phyloP scores from a whole-genome alignment of 2,113 vertebrate species.

The Protobothrops flavoviridis region DNA sequence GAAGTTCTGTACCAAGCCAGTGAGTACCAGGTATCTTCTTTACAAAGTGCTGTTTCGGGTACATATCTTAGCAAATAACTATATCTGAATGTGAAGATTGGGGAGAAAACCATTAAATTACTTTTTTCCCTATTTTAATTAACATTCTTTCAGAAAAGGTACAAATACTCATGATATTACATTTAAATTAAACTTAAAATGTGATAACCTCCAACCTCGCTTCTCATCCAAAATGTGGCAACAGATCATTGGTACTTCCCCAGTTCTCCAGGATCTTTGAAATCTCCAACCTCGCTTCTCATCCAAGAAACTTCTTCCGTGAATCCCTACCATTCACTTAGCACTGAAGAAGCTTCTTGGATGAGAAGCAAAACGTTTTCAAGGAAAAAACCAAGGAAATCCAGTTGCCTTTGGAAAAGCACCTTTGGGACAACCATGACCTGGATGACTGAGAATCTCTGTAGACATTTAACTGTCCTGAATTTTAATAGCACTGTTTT shows the following conservation, averaged over 20 bases:
- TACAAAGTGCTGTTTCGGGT: conserved; percentile 67
- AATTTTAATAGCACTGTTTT: not conserved
- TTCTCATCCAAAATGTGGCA: not conserved
- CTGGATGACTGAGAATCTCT: not conserved
- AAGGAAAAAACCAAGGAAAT: not conserved
- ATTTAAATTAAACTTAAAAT: not conserved
- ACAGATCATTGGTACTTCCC: not conserved
- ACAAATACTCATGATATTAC: not conserved
- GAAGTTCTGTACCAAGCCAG: conserved; percentile 81
- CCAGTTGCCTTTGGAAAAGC: not conserved
- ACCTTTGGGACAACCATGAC: not conserved
- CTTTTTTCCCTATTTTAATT: not conserved
- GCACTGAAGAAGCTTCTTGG: not conserved
- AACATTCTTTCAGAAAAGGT: not conserved
- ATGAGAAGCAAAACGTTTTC: not conserved
- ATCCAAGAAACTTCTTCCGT: not conserved
- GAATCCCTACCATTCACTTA: not conserved
- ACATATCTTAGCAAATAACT: conserved; percentile 80
- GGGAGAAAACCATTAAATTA: not conserved
- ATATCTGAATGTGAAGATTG: conserved; percentile 64
- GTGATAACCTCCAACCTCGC: not conserved
- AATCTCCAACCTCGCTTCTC: not conserved
- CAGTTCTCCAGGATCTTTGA: not conserved
- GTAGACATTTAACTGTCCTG: not conserved
- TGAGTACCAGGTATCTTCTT: conserved; percentile 80